These are phyloP conservation scores for Takifugu bimaculatus DNA, from an alignment of 2,113 vertebrate genomes.

Conservation along the genomic window DNA sequence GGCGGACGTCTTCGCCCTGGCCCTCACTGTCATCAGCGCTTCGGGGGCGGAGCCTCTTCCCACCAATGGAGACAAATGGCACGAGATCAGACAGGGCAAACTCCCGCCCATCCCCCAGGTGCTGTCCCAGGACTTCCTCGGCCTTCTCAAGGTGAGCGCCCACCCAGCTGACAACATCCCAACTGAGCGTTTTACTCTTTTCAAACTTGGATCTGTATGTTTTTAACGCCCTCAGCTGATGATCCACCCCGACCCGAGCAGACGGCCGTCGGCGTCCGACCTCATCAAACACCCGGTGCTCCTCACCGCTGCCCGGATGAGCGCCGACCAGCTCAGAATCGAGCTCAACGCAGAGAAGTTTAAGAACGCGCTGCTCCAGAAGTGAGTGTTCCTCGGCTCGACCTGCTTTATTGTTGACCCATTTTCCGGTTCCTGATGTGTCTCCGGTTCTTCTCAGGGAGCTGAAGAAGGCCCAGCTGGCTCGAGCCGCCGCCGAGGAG, in stretches of 20 bases:
- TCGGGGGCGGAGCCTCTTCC: constrained; percentile 91
- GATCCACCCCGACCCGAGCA: constrained; percentile 89
- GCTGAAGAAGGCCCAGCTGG: constrained; percentile 95
- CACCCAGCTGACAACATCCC: neutral
- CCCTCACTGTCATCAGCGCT: constrained; percentile 88
- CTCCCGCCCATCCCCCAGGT: constrained; percentile 89
- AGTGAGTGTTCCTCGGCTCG: constrained; percentile 73
- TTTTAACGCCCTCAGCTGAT: constrained; percentile 76
- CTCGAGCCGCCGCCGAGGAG: constrained; percentile 90
- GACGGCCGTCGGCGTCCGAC: constrained; percentile 85
- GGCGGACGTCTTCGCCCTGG: constrained; percentile 94
- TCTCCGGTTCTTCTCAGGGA: constrained; percentile 75
- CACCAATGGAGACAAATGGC: constrained; percentile 93
- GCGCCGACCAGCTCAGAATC: constrained; percentile 90
- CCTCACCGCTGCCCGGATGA: constrained; percentile 88
- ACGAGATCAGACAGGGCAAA: constrained; percentile 89
- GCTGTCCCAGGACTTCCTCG: constrained; percentile 85
- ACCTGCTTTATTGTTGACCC: no score
- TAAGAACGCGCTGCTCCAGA: constrained; percentile 95
- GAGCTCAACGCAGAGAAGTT: constrained; percentile 96
- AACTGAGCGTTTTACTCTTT: no score
- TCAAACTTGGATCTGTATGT: neutral
- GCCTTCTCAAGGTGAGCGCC: constrained; percentile 84
- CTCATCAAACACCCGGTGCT: constrained; percentile 90
- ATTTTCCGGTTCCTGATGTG: neutral